Percentiles rank a stretch among this genome's conserved stretches.
These are phyloP conservation scores for Gila robusta DNA, from an alignment of 2,797 vertebrate species.

Conservation along the genomic window DNA sequence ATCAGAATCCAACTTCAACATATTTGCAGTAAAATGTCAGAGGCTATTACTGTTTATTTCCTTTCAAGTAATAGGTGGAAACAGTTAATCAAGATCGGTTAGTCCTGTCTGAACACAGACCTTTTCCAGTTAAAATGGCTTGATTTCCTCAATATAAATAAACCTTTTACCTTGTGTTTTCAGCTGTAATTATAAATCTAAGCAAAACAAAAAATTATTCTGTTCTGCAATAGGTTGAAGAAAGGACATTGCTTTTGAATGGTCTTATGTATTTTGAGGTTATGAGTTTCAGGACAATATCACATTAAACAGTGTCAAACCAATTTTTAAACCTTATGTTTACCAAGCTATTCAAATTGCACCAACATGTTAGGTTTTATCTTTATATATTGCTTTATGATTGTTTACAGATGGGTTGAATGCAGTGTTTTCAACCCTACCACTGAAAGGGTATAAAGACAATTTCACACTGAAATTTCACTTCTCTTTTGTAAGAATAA, in stretches of 20 bases:
- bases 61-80: conserved; percentile 14
- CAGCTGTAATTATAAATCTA: not conserved
- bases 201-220: not conserved
- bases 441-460: not conserved
- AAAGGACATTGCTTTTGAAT: not conserved
- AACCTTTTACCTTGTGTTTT: not conserved
- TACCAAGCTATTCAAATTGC: not conserved
- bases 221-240: not conserved
- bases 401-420: not conserved
- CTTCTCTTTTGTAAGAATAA: not conserved
- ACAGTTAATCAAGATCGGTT: not conserved
- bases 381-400: too few relatives aligned
- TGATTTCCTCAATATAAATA: not conserved
- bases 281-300: not conserved
- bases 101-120: conserved; percentile 6
- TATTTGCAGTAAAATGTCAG: conserved; percentile 26
- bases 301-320: not conserved
- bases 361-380: not conserved
- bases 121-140: not conserved
- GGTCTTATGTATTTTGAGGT: not conserved
- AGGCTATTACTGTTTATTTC: conserved; percentile 4
- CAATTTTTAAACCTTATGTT: not conserved
- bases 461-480: not conserved
- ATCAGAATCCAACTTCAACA: not conserved
- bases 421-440: not conserved